Evolutionary conservation across 2,888 invertebrate species (phyloP).

Genomic region (Andrena camellia): DNA sequence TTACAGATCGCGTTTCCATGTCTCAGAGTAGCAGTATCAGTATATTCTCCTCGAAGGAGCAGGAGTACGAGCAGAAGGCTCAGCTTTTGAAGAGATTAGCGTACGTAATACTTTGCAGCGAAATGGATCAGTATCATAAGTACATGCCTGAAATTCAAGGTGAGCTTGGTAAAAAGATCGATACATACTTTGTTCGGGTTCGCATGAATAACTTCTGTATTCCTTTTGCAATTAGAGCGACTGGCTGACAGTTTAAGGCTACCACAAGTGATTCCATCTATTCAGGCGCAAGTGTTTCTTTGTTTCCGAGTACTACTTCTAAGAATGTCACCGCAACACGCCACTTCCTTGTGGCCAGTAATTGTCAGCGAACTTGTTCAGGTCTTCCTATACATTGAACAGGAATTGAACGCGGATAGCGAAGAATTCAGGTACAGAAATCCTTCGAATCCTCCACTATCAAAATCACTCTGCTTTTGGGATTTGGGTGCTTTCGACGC

Average conservation of each 20-base stretch:
- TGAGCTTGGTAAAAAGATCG: conserved; percentile 76
- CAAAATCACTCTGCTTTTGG: conserved; percentile 58
- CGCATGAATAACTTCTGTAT: neutral
- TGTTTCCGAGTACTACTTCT: conserved; percentile 95
- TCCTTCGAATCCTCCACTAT: conserved; percentile 12
- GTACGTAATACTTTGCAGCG: conserved; percentile 94
- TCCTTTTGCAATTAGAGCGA: conserved; percentile 88
- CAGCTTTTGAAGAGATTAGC: conserved; percentile 93
- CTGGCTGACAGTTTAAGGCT: conserved; percentile 93
- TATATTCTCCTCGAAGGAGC: conserved; percentile 93
- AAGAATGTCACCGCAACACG: conserved; percentile 93
- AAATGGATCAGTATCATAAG: conserved; percentile 94
- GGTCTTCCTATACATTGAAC: conserved; percentile 94
- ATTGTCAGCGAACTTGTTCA: conserved; percentile 96
- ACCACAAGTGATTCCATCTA: conserved; percentile 90
- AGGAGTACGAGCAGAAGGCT: conserved; percentile 93
- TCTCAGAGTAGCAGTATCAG: conserved; percentile 92
- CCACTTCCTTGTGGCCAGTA: conserved; percentile 96
- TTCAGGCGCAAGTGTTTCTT: conserved; percentile 94
- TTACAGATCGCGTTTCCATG: conserved; percentile 90
- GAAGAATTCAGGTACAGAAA: conserved; percentile 90
- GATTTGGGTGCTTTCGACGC: conserved; percentile 62
- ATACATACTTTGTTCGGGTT: neutral
- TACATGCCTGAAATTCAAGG: conserved; percentile 96
- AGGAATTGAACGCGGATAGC: conserved; percentile 91